Conservation (phyloP, 1,140 invertebrate genomes). For the Magallana gigas region DNA sequence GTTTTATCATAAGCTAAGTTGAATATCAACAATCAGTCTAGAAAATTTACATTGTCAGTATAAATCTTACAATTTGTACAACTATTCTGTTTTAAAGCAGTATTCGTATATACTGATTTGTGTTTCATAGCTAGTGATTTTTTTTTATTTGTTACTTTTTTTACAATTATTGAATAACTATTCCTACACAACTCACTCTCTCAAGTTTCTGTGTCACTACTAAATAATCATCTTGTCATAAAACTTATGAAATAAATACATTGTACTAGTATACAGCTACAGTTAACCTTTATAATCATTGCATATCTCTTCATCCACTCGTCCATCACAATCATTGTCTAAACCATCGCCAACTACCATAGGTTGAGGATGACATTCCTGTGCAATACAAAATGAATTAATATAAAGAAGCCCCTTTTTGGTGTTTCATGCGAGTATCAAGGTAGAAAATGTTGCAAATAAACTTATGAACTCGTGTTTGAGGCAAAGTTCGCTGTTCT, state of each 20-base stretch:
- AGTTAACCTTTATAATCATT: background rate
- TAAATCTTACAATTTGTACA: background rate
- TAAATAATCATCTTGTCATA: too few relatives aligned
- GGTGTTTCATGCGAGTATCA: too few relatives aligned
- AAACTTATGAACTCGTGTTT: background rate
- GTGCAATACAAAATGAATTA: background rate
- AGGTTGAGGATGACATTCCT: background rate
- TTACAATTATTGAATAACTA: background rate
- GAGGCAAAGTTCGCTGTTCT: background rate
- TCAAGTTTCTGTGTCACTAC: too few relatives aligned
- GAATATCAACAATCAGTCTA: background rate
- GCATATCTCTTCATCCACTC: slow-evolving; percentile 43
- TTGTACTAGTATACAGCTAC: too few relatives aligned
- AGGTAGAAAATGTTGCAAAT: too few relatives aligned
- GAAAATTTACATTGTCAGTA: background rate
- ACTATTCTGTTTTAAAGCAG: background rate
- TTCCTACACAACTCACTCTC: too few relatives aligned
- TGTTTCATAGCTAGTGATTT: background rate
- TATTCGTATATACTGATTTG: background rate
- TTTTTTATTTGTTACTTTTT: background rate
- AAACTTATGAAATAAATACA: too few relatives aligned
- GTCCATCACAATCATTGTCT: slow-evolving; percentile 47
- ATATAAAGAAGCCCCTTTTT: background rate
- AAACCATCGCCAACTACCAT: slow-evolving; percentile 37
- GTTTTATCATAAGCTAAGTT: background rate